Base-by-base conservation (phyloP, 2,113 vertebrate species). In the Girardinichthys multiradiatus region DNA sequence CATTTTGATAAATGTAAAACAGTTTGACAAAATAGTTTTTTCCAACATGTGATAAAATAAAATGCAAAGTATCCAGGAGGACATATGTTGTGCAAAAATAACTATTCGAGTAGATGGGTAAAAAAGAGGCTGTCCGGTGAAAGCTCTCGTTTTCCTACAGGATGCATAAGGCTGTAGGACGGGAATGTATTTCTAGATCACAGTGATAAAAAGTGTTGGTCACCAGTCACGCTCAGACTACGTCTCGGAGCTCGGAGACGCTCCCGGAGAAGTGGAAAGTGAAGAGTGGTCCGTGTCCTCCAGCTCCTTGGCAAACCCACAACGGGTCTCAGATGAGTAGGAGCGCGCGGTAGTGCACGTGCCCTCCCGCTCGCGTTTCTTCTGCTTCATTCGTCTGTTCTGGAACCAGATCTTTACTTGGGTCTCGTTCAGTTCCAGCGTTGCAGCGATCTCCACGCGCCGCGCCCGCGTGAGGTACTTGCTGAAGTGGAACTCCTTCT, bases 361-460 rank as follows among this genome's bases (percentile, higher is more conserved):
- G 72, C 95, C 95, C 86, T 99, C 97, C 11, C 95, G 95, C 77
- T 99, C 98, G 21, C 98, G 92, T 61, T 98, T 99, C 82, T 99
- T 99, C 93, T 99, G 97, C 76, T 99, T 99, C 98, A 99, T 99
- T 37, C 98, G 85, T 48, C 98, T 80, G 90, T 99, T 99, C 91
- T 99, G 98, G 89, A 99, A 99, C 98, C 98, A 99, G 68, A 99
- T 99, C 88, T 99, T 99, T 42, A 99, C 97, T 86, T 99, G 98
- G 0, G 97, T 97, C 87, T 99, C 98, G 84, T 98, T 98, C 77
- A 99, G 95, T 90, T 99, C 97, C 57, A 99, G 93, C 0, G 95
- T 96, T 68, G 97, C 98, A 0, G 98, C 97, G 63, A 99, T 97
- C 89, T 99, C 98, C 88, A 99, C 97, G 29, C 98, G 80, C 26